phyloP scores from a whole-genome alignment of 2,113 vertebrate species.

The Calyptommatus sinebrachiatus region DNA sequence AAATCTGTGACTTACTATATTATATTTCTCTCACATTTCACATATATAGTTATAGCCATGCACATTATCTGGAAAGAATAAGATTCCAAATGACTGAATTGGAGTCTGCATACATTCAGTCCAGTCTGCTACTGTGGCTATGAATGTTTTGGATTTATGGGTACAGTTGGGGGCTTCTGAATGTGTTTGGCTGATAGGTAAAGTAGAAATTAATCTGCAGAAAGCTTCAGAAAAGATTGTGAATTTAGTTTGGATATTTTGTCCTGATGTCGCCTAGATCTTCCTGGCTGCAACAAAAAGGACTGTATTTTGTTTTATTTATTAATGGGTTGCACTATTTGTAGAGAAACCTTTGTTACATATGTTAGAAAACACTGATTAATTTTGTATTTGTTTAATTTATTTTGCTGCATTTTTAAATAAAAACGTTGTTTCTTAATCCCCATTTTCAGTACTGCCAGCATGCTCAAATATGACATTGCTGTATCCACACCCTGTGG shows the following conservation, averaged over 20 bases:
- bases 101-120: conserved; percentile 2
- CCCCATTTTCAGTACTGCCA: conserved; percentile 48
- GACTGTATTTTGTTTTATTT: conserved; percentile 63
- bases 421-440: conserved; percentile 40
- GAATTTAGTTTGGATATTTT: conserved; percentile 45
- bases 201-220: conserved; percentile 5
- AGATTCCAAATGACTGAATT: conserved; percentile 19
- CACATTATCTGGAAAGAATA: neutral
- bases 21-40: conserved; percentile 26
- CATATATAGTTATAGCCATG: conserved; percentile 15
- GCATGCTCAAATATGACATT: conserved; percentile 44
- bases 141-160: conserved; percentile 38
- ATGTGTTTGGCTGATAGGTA: neutral
- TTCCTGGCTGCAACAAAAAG: conserved; percentile 34
- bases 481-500: conserved; percentile 44
- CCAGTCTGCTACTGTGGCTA: conserved; percentile 38
- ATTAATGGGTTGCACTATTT: conserved; percentile 65
- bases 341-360: conserved; percentile 46
- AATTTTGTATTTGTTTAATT: conserved; percentile 59
- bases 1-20: conserved; percentile 25
- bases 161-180: conserved; percentile 16
- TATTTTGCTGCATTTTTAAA: conserved; percentile 60
- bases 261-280: conserved; percentile 38
- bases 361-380: conserved; percentile 61
- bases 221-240: conserved; percentile 32